These are phyloP conservation scores for Galaxea fascicularis DNA, from an alignment of 92 coral and sea anemone species.

Conservation along the genomic window DNA sequence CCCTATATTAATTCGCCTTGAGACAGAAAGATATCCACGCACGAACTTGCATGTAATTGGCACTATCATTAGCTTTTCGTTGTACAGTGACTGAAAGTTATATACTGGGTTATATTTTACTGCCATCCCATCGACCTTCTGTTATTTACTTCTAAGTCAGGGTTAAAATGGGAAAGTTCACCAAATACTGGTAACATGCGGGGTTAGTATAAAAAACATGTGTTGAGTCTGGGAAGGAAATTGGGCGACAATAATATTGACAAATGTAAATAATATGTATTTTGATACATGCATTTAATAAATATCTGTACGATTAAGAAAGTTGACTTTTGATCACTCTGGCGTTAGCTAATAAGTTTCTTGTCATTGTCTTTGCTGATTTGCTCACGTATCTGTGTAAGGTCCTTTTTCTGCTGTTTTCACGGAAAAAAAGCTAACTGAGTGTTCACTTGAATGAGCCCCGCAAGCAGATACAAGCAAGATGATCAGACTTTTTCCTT, in stretches of 20 bases:
- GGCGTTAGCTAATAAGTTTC: no score
- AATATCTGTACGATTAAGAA: neutral
- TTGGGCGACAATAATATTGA: neutral
- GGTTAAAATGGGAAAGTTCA: neutral
- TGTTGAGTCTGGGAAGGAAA: neutral
- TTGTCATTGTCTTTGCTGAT: no score
- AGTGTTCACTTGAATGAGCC: no score
- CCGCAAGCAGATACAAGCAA: no score
- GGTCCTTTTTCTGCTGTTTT: neutral
- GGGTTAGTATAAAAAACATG: neutral
- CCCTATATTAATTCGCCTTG: neutral
- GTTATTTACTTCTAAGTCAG: neutral
- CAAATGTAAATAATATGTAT: constrained; percentile 28
- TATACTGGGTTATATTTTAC: neutral
- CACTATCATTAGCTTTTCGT: no score
- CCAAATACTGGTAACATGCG: neutral
- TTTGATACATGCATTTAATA: constrained; percentile 44
- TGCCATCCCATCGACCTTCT: neutral
- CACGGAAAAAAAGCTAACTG: neutral
- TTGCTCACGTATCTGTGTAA: neutral
- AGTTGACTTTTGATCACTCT: neutral
- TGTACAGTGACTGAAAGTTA: no score
- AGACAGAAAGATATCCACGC: neutral
- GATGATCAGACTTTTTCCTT: no score
- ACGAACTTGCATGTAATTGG: no score